phyloP scores from a whole-genome alignment of 2,797 vertebrate genomes.

The Siniperca obscura region DNA sequence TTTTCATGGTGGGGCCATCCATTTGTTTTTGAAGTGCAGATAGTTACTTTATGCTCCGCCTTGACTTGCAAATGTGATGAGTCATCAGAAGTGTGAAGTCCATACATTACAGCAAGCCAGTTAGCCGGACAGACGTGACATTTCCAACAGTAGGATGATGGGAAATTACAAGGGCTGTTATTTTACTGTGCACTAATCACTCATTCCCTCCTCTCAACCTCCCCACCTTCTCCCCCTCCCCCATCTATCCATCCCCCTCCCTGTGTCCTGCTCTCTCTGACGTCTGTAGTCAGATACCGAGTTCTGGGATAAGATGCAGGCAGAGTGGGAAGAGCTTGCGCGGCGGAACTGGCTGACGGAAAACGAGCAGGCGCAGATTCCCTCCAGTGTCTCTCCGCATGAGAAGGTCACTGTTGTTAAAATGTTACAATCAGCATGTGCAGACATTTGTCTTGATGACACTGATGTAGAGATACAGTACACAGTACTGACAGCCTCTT shows the following conservation, averaged over 20 bases:
- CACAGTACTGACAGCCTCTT: neutral
- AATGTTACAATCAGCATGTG: slow-evolving; percentile 20
- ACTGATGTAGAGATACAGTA: neutral
- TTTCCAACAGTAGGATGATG: slow-evolving; percentile 53
- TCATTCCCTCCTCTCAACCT: slow-evolving; percentile 33
- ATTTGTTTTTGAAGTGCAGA: neutral
- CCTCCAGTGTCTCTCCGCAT: slow-evolving; percentile 91
- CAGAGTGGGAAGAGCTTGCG: slow-evolving; percentile 99
- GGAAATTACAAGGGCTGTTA: slow-evolving; percentile 57
- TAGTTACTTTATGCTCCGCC: slow-evolving; percentile 16
- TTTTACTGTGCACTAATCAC: slow-evolving; percentile 54
- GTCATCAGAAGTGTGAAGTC: slow-evolving; percentile 49
- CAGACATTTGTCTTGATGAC: slow-evolving; percentile 6
- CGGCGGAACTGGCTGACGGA: slow-evolving; percentile 98
- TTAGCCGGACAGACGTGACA: slow-evolving; percentile 58
- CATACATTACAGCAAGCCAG: slow-evolving; percentile 28
- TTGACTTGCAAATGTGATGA: slow-evolving; percentile 47
- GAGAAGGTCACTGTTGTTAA: slow-evolving; percentile 90
- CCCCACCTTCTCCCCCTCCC: neutral
- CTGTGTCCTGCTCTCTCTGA: slow-evolving; percentile 23
- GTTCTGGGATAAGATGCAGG: slow-evolving; percentile 99
- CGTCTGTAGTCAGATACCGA: slow-evolving; percentile 94
- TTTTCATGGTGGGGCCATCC: neutral
- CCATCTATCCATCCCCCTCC: slow-evolving; percentile 10
- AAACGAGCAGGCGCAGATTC: slow-evolving; percentile 87